Percentiles rank a stretch among this genome's conserved stretches.
Conservation (phyloP, 2,113 vertebrate species). For the Cephalopholis sonnerati region DNA sequence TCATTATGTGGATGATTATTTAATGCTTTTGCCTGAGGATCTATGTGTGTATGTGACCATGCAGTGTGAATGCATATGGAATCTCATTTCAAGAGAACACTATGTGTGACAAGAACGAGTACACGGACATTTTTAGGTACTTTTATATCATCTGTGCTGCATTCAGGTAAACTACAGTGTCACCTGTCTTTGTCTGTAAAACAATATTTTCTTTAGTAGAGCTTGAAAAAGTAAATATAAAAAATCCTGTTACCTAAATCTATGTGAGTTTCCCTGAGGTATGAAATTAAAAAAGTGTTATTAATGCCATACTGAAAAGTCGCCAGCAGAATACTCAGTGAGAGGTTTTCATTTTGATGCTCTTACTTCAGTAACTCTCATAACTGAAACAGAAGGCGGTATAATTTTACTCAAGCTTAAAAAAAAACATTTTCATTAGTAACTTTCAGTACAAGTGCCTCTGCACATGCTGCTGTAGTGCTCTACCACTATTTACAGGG, state of each 20-base stretch:
- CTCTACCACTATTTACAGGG: background rate
- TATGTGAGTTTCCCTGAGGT: constrained; percentile 53
- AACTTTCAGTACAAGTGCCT: background rate
- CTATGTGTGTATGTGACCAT: no score
- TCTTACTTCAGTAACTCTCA: background rate
- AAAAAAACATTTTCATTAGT: constrained; percentile 20
- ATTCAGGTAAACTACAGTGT: background rate
- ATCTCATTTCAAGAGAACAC: background rate
- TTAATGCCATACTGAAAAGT: background rate
- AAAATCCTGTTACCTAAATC: background rate
- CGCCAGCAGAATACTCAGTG: background rate
- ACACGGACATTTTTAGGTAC: background rate
- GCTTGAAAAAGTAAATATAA: background rate
- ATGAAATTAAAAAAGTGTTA: background rate
- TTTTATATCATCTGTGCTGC: background rate
- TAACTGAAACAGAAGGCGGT: background rate
- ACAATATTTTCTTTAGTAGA: background rate
- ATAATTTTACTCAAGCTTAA: constrained; percentile 19
- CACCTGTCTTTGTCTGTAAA: background rate
- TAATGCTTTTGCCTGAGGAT: constrained; percentile 2
- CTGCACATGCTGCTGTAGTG: constrained; percentile 30
- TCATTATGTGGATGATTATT: background rate
- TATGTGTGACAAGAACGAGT: background rate
- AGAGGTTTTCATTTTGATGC: background rate
- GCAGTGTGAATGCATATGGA: background rate